Base-by-base conservation (phyloP, 1,140 invertebrate species). In the Drosophila sp. region DNA sequence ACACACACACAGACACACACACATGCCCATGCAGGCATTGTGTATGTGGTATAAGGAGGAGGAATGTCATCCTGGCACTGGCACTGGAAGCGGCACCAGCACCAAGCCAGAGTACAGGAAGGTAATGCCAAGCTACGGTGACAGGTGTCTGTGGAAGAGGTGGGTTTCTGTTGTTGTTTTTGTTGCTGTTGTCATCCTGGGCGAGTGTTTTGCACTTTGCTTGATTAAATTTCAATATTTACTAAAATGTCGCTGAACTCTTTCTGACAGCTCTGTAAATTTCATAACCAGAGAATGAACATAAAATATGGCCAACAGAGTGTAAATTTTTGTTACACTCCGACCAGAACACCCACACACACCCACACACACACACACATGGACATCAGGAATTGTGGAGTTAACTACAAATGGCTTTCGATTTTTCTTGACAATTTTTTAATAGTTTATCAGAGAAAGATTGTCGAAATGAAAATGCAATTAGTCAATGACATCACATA, bases 221-320 rank as follows among this genome's bases (percentile, higher is more conserved):
- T 89, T 89, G 85, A 89, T 89, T 89, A 89, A 89, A 90, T 89
- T 89, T 89, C 84, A 89, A 89, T 89, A 89, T 89, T 89, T 89
- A 89, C 84, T 90, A 89, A 89, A 89, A 89, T 89, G 84, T 89
- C 84, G 84, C 85, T 82, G 84, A 89, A 89, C 84, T 89, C 84
- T 89, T 89, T 90, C 79, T 89, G 84, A 89, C 84, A 89, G 80
- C 84, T 84, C 80, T 90, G 84, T 84, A 89, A 89, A 89, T 90
- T 89, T 80, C 84, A 89, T 89, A 89, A 84, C 77, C 84, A 82
- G 84, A 87, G 77, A 90, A 89, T 79, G 85, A 85, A 89, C 84
- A 89, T 89, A 89, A 87, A 87, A 87, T 89, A 87, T 87, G 83
- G 83, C 83, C 84, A 87, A 87, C 84, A 83, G 72, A 71, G 84